phyloP scores from a whole-genome alignment of 2,113 vertebrate genomes.

The Meriones unguiculatus region DNA sequence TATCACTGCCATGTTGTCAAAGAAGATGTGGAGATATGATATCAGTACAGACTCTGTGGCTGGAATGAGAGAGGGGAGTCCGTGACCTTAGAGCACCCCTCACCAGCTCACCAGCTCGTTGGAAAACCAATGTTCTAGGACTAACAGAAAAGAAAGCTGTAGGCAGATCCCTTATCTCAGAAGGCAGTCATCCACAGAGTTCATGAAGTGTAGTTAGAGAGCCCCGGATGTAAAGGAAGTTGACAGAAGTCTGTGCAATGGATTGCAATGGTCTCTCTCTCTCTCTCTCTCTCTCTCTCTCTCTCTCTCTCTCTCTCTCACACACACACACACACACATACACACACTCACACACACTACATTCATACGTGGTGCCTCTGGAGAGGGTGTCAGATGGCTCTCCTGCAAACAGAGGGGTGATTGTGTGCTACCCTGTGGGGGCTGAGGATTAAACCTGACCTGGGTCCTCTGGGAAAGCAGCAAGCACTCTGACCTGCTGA shows the following conservation, averaged over 20 bases:
- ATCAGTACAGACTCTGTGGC: background rate
- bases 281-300: too few relatives aligned
- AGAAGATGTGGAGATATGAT: background rate
- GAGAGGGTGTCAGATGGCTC: background rate
- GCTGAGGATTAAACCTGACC: background rate
- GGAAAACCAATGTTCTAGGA: background rate
- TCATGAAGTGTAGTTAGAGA: background rate
- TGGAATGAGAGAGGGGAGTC: background rate
- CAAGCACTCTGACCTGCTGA: too few relatives aligned
- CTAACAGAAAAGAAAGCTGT: background rate
- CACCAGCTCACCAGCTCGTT: background rate
- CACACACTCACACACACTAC: fast-evolving
- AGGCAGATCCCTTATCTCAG: background rate
- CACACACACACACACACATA: too few relatives aligned
- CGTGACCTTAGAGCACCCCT: background rate
- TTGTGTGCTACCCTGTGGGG: background rate
- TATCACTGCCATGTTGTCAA: background rate
- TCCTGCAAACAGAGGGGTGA: background rate
- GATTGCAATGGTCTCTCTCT: too few relatives aligned
- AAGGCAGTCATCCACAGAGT: background rate
- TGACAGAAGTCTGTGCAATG: background rate
- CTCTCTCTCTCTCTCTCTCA: too few relatives aligned
- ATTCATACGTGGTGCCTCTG: background rate
- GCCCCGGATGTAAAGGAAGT: background rate
- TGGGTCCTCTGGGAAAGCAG: background rate